Evolutionary conservation across 2,113 vertebrate genomes (phyloP).

Genomic region (Euleptes europaea): DNA sequence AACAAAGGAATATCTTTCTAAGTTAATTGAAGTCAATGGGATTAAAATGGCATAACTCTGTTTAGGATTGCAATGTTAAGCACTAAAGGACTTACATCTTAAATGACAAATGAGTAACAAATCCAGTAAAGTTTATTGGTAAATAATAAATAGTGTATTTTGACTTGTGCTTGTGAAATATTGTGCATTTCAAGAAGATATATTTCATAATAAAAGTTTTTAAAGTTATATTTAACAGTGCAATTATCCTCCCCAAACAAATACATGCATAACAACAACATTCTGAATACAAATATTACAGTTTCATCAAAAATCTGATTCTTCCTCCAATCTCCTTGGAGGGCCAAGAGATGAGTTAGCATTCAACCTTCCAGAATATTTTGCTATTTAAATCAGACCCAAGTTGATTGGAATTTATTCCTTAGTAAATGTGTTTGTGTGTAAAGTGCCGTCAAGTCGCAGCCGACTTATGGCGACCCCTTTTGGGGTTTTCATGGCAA

Average conservation of each 20-base stretch:
- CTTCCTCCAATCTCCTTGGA: background rate
- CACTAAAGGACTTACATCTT: background rate
- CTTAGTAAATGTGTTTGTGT: no score
- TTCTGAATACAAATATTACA: background rate
- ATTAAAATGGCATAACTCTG: no score
- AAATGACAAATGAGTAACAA: background rate
- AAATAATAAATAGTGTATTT: background rate
- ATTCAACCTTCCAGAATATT: constrained; percentile 26
- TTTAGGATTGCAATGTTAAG: no score
- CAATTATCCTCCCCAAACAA: constrained; percentile 12
- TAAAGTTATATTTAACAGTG: constrained; percentile 11
- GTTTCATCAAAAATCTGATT: constrained; percentile 34
- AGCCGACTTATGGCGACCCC: no score
- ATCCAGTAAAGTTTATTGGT: background rate
- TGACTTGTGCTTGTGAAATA: constrained; percentile 3
- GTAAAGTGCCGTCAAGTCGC: no score
- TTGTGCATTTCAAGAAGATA: constrained; percentile 8
- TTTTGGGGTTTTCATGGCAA: no score
- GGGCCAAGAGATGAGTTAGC: constrained; percentile 3
- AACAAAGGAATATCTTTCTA: no score
- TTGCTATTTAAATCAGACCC: background rate
- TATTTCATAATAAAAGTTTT: constrained; percentile 20
- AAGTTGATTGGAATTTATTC: no score
- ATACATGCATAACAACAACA: background rate
- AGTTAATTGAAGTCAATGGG: no score